Evolutionary conservation across 2,113 vertebrate genomes (phyloP).

Genomic region (Helogale parvula): DNA sequence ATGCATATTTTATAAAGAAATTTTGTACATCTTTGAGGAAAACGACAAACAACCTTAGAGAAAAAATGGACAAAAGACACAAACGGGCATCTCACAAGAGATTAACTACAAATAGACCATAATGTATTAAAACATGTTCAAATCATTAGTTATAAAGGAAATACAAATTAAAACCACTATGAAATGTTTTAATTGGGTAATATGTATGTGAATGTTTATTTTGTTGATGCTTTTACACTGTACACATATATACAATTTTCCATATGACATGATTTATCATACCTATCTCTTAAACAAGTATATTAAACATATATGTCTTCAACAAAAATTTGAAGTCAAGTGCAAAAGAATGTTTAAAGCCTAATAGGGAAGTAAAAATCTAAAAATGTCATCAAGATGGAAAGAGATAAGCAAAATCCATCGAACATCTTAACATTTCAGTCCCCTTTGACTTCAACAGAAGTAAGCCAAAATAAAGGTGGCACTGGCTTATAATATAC

Average conservation of each 20-base stretch:
- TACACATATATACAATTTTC: background rate
- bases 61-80: background rate
- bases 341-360: background rate
- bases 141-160: background rate
- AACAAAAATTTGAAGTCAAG: background rate
- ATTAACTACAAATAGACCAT: background rate
- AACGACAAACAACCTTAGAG: background rate
- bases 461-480: background rate
- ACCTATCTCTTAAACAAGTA: background rate
- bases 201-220: background rate
- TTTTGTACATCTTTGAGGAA: constrained; percentile 13
- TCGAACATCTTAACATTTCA: background rate
- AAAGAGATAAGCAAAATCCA: background rate
- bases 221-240: background rate
- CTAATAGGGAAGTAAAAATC: background rate
- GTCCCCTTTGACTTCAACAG: background rate
- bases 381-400: background rate
- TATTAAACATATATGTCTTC: background rate
- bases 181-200: background rate
- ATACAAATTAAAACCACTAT: background rate
- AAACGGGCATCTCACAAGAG: background rate
- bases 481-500: background rate
- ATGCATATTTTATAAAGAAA: constrained; percentile 1
- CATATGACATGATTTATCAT: background rate
- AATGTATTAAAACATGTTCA: background rate